Base-by-base conservation (phyloP, 2,888 invertebrate genomes). In the Torymus aiolomorphi region DNA sequence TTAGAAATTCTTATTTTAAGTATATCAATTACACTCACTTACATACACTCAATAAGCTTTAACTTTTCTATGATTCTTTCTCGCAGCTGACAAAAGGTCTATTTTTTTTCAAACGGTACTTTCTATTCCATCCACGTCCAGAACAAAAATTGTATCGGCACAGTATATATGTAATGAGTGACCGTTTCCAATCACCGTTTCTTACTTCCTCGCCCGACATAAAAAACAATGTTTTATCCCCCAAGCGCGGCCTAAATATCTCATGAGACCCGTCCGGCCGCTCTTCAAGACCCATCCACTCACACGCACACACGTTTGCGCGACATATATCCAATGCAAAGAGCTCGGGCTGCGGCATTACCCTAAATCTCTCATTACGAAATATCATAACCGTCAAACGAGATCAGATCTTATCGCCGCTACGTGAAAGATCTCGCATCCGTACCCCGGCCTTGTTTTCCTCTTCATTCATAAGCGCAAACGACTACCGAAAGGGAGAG, bases 351-450 rank as follows among this genome's bases (percentile, higher is more conserved):
- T 13, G 42, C 42, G 31, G 18, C 77, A 77, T 65, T 71, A 72
- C 54, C 78, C 49, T 74, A 79, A 79, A 79, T 80, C 76, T 72
- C 71, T 80, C 79, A 71, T 80, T 61, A 67, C 61, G 71, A n/a
- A 76, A 72, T 56, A 76, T 74, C 80, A 65, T 76, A 80, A 80
- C 66, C 72, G 76, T 76, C 80, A 76, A 54, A 54, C 18, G 54
- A 80, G 71, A 80, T 80, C 71, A 76, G 80, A 76, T 62, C 72
- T 80, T 80, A 80, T 80, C 80, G 80, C 14, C 31, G n/a, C 76
- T 66, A 75, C 72, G 72, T 76, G 80, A 76, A 76, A 69, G 67
- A 76, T 80, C 63, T 13, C 12, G 16, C 69, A 70, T 70, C 59
- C 65, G 74, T 75, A 75, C n/a, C 51, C 72, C 52, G 11, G 54